These are phyloP conservation scores for Vannuccia rotundouncinata DNA, from an alignment of 2,888 invertebrate species.

Conservation along the genomic window DNA sequence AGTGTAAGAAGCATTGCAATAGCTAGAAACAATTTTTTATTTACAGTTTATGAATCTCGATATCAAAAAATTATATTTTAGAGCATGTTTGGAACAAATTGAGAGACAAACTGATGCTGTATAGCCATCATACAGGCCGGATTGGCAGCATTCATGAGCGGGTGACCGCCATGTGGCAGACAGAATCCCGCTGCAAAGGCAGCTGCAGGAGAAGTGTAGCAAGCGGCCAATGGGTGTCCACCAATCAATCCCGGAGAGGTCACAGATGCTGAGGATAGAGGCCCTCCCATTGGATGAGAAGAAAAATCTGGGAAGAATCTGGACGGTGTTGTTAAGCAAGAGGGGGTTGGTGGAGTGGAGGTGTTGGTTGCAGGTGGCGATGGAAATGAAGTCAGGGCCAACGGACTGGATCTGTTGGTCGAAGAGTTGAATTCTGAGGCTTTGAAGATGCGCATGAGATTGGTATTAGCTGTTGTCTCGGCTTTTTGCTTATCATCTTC, in stretches of 20 bases:
- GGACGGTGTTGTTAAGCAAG: not conserved
- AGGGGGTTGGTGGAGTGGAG: not conserved
- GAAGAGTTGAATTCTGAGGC: not conserved
- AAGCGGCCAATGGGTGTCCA: not conserved
- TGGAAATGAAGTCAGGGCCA: not conserved
- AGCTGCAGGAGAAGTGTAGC: not conserved
- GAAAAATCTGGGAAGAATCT: not conserved
- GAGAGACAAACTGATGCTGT: not conserved
- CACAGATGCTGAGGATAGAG: not conserved
- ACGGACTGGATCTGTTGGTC: not conserved
- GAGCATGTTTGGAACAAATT: not conserved
- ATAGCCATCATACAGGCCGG: not conserved
- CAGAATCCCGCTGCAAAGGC: not conserved
- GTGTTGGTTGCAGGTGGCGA: not conserved
- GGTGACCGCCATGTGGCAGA: not conserved
- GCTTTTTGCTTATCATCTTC: not conserved
- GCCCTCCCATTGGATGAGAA: not conserved
- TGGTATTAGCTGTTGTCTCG: not conserved
- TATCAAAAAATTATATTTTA: too few relatives aligned
- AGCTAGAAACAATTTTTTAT: too few relatives aligned
- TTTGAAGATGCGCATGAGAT: conserved; percentile 5
- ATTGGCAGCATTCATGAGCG: not conserved
- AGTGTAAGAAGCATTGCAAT: too few relatives aligned
- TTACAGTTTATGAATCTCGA: too few relatives aligned
- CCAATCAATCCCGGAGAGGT: not conserved